Evolutionary conservation across 2,113 vertebrate species (phyloP).

Genomic region (Tautogolabrus adspersus): DNA sequence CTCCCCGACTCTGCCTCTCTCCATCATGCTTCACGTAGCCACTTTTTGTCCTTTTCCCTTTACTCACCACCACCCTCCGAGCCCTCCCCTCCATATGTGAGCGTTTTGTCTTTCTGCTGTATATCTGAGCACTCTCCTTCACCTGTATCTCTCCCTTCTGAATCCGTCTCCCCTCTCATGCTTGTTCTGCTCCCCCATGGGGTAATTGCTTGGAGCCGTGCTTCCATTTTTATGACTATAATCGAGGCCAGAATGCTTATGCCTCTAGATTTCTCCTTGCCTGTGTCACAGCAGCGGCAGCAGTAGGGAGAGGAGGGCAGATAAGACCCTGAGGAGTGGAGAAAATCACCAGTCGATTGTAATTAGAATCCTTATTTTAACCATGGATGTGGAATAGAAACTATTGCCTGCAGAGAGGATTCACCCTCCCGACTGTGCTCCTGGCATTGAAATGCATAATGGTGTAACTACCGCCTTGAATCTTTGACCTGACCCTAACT

Average conservation of each 20-base stretch:
- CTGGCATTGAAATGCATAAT: conserved; percentile 41
- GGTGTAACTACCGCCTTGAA: conserved; percentile 37
- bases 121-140: conserved; percentile 70
- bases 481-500: conserved; percentile 37
- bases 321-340: conserved; percentile 66
- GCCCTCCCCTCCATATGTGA: conserved; percentile 9
- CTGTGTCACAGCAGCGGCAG: conserved; percentile 63
- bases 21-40: conserved; percentile 35
- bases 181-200: conserved; percentile 64
- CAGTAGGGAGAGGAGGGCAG: conserved; percentile 56
- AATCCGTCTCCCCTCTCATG: conserved; percentile 42
- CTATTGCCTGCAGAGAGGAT: conserved; percentile 41
- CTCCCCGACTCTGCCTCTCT: conserved; percentile 48
- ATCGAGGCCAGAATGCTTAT: conserved; percentile 78
- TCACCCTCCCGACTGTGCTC: conserved; percentile 47
- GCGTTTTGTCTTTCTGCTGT: conserved; percentile 54
- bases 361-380: conserved; percentile 74
- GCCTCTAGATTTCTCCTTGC: conserved; percentile 75
- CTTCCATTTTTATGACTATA: conserved; percentile 79
- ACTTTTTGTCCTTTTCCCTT: conserved; percentile 54
- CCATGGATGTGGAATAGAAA: conserved; percentile 63
- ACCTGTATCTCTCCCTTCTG: conserved; percentile 62
- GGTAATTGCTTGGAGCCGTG: conserved; percentile 73
- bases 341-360: conserved; percentile 76
- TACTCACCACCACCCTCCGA: conserved; percentile 16